phyloP scores from a whole-genome alignment of 2,113 vertebrate species.

The Mixornis gularis region DNA sequence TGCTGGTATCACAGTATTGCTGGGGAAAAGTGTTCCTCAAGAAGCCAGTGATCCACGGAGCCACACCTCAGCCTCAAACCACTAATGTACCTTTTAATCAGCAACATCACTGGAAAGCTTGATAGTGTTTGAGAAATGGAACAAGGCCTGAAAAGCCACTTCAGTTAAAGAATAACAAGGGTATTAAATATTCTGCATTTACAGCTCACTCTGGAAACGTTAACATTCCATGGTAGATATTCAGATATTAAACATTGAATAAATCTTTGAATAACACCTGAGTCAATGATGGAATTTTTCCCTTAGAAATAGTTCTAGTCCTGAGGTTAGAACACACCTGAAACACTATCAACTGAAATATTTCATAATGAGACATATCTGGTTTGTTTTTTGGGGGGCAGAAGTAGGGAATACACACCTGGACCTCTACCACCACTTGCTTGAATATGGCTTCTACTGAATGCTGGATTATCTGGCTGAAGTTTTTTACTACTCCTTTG shows the following conservation, averaged over 20 bases:
- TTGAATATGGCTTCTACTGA: slow-evolving; percentile 75
- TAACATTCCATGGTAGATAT: not conserved
- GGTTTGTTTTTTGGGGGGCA: not conserved
- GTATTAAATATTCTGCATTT: not conserved
- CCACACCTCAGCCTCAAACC: not conserved
- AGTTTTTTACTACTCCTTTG: slow-evolving; percentile 68
- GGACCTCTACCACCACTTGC: slow-evolving; percentile 76
- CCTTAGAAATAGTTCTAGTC: not conserved
- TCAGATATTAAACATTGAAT: not conserved
- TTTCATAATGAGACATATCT: accelerated
- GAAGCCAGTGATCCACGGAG: not conserved
- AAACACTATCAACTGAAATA: not conserved
- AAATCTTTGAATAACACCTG: not conserved
- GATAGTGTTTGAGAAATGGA: not conserved
- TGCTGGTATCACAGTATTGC: not conserved
- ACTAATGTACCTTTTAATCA: not conserved
- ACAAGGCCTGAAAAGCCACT: not conserved
- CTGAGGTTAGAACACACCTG: not conserved
- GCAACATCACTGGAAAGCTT: not conserved
- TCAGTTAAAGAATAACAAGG: not conserved
- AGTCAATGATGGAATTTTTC: not conserved
- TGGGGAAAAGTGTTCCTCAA: not conserved
- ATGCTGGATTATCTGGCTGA: slow-evolving; percentile 70
- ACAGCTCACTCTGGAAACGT: not conserved
- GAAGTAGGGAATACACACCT: slow-evolving; percentile 68